Conservation (phyloP, 1,140 invertebrate species). For the Chironomus tepperi region DNA sequence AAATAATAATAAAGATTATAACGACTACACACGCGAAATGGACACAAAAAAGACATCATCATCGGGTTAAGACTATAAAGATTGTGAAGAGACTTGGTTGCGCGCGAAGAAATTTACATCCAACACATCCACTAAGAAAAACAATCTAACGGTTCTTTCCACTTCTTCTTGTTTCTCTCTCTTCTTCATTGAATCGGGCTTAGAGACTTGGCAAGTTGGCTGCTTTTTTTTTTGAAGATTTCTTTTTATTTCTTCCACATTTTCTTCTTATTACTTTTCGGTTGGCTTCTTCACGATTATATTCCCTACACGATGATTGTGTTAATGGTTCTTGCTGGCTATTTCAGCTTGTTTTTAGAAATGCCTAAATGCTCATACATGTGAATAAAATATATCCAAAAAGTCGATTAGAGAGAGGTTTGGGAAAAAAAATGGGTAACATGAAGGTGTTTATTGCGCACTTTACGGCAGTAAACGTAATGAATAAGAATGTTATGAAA, state of each 20-base stretch:
- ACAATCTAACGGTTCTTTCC: slow-evolving; percentile 12
- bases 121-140: background rate
- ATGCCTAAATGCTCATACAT: background rate
- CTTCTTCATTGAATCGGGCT: background rate
- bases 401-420: background rate
- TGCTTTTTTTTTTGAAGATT: slow-evolving; percentile 8
- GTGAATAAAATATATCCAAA: background rate
- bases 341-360: background rate
- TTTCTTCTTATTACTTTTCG: background rate
- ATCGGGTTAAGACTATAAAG: background rate
- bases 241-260: background rate
- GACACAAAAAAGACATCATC: slow-evolving; percentile 6
- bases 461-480: background rate
- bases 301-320: background rate
- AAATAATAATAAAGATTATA: background rate
- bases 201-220: background rate
- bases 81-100: background rate
- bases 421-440: background rate
- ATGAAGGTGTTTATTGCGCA: slow-evolving; percentile 12
- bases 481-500: no score
- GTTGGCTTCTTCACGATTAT: background rate
- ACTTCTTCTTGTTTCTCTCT: background rate
- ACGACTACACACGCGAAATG: background rate
- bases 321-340: background rate
- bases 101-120: slow-evolving; percentile 12